Evolutionary conservation across 1,140 invertebrate species (phyloP), one percentile per base, ranked within the genome.

Genomic region (Dryas iulia): DNA sequence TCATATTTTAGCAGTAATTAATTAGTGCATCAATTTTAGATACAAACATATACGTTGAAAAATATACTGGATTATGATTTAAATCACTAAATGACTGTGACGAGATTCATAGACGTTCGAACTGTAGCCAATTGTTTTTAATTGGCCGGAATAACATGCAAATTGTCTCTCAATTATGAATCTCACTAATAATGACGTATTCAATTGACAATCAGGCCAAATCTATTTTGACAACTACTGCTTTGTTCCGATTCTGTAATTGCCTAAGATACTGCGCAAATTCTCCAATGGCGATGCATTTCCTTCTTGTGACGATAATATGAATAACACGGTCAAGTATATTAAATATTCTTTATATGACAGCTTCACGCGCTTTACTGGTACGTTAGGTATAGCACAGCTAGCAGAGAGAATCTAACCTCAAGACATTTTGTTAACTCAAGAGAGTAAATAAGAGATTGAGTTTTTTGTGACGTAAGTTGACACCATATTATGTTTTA

Each of bases 181-280:
- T 69, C 71, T 59, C 61, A 69, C 66, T 69, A 73, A 69, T 73
- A 61, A 73, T 67, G 64, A 73, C 58, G 62, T 59, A 31, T 63
- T 60, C 71, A 73, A 73, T 73, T 73, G 71, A 73, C 73, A 78
- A 76, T 78, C 73, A 76, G 76, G 74, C 73, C 65, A 73, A 73
- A 76, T 76, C 76, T 73, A 72, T 72, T 71, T 66, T 69, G 71
- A 66, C 62, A 72, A 66, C 70, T 28, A 18, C 47, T 65, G 47
- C 47, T 26, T 68, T 71, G 69, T 57, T 39, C 53, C 59, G 18
- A 61, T 66, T 65, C 52, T 61, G 62, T 57, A 54, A 28, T 62
- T 39, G 57, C 33, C 25, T 18, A 52, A 59, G 33, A 28, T 59
- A 59, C 56, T 59, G 56, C 56, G 64, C 56, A 59, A 12, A 56